Evolutionary conservation across 2,888 invertebrate genomes (phyloP).

Genomic region (Andrena dorsata): DNA sequence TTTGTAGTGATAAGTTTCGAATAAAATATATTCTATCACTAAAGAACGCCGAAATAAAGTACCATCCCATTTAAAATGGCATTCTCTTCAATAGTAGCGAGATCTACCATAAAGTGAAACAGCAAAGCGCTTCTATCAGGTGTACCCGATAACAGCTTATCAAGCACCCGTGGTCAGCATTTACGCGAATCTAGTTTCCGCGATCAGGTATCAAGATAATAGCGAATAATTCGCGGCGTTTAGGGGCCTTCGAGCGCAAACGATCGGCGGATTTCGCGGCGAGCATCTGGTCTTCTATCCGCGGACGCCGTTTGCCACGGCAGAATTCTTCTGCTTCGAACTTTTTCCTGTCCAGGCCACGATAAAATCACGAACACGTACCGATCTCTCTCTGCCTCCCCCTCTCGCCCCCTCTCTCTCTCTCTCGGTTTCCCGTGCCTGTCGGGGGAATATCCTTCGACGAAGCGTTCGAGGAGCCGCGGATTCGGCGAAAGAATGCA

Average conservation of each 20-base stretch:
- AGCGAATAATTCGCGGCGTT: conserved; percentile 27
- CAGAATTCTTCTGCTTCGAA: conserved; percentile 43
- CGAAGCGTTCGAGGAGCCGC: conserved; percentile 63
- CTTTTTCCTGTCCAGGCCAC: conserved; percentile 34
- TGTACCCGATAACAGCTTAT: conserved; percentile 39
- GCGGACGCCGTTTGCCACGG: neutral
- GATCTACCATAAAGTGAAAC: conserved; percentile 14
- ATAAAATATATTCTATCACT: no score
- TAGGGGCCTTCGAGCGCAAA: neutral
- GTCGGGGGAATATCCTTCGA: conserved; percentile 62
- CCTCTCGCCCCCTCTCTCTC: neutral
- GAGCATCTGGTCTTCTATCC: conserved; percentile 41
- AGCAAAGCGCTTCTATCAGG: conserved; percentile 9
- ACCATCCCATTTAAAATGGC: no score
- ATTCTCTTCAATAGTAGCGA: neutral
- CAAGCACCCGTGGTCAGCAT: conserved; percentile 6
- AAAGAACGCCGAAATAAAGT: no score
- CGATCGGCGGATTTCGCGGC: conserved; percentile 43
- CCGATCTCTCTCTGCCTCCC: conserved; percentile 60
- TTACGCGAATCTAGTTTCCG: conserved; percentile 24
- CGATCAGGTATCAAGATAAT: conserved; percentile 42
- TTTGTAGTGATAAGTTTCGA: no score
- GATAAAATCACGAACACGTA: conserved; percentile 65
- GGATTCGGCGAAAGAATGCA: conserved; percentile 70
- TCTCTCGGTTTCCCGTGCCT: neutral